Evolutionary conservation across 2,888 invertebrate species (phyloP), one percentile per base, ranked within the genome.

Genomic region (Sinotaia quadrata): DNA sequence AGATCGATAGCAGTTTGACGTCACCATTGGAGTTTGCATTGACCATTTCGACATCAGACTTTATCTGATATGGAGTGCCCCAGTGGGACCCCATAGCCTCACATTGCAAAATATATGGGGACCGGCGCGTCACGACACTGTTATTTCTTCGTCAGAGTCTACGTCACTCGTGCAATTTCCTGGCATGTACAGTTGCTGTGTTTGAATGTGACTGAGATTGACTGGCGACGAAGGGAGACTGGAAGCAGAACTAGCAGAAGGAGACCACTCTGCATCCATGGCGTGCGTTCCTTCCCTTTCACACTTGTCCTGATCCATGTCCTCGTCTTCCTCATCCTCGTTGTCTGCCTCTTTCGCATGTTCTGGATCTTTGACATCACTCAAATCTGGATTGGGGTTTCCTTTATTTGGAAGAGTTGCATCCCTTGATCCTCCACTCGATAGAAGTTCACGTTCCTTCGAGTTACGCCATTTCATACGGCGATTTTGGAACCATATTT

Each of bases 401-500:
- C 96, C 96, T 88, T 97, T 97, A 88, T 96, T 97, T 0, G 97
- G 97, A 31, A 98, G 90, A 0, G 97, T 97, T 88, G 97, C 96
- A 85, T 97, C 97, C 34, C 97, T 91, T 8, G 96, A 95, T 2
- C 97, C 97, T 0, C 97, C 97, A 27, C 93, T 93, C 0, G 97
- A 97, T 31, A 98, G 90, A 0, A 97, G 91, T 88, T 98, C 97
- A 37, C 97, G 91, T 88, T 98, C 98, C 89, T 98, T 98, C 4
- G 96, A 96, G 89, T 98, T 98, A 66, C 98, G 92, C 98, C 98
- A 98, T 89, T 96, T 98, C 98, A 98, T 98, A 67, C 98, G 93
- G 0, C 98, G 93, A 88, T 98, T 98, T 91, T 98, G 98, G 89
- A 98, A 98, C 94, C 94, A 94, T 73, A 94, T 94, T 88, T 94